Percentiles rank a stretch among this genome's conserved stretches.
Evolutionary conservation across 1,140 invertebrate species (phyloP).

Genomic region (Whitmania pigra): DNA sequence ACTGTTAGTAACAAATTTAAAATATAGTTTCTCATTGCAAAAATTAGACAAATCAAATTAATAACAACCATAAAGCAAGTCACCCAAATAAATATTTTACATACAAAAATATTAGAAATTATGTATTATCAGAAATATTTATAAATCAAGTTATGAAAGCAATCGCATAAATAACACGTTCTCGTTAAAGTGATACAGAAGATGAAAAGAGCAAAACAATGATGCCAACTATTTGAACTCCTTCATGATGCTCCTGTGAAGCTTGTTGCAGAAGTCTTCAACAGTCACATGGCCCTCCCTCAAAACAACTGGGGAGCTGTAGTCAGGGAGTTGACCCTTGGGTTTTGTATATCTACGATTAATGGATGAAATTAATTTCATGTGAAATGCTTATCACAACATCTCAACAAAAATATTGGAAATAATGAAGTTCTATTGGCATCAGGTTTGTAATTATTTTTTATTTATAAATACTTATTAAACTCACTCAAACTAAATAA

Average conservation of each 20-base stretch:
- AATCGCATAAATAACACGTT: too few species aligned
- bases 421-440: not conserved
- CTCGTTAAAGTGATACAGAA: too few species aligned
- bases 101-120: too few species aligned
- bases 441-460: not conserved
- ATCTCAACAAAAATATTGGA: not conserved
- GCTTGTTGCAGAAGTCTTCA: slow-evolving; percentile 98
- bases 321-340: slow-evolving; percentile 96
- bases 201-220: too few species aligned
- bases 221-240: slow-evolving; percentile 92
- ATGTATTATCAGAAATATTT: too few species aligned
- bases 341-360: slow-evolving; percentile 80
- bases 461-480: too few species aligned
- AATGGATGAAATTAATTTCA: not conserved
- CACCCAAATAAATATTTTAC: too few species aligned
- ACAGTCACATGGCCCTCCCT: slow-evolving; percentile 70
- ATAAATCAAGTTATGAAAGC: too few species aligned
- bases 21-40: not conserved
- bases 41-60: too few species aligned
- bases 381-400: too few species aligned
- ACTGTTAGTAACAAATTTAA: slow-evolving; percentile 49
- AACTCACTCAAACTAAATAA: too few species aligned
- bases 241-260: slow-evolving; percentile 90
- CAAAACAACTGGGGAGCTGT: slow-evolving; percentile 86
- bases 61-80: too few species aligned